Evolutionary conservation across 64 coral and sea anemone genomes (phyloP).

Genomic region (Pachyseris speciosa): DNA sequence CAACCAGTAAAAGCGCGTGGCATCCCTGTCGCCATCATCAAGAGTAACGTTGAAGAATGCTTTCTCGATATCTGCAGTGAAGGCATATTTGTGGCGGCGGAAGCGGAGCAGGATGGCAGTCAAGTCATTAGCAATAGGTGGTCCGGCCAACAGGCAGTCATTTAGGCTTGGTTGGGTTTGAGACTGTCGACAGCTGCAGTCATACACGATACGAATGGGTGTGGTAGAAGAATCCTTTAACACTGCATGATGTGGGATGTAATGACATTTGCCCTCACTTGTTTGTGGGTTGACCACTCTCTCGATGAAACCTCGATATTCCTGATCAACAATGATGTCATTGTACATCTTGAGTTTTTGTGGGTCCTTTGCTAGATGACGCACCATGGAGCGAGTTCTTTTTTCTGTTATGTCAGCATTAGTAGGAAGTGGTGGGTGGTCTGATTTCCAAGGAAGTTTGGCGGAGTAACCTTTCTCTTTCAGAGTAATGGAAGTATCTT

Average conservation of each 20-base stretch:
- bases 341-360: no score
- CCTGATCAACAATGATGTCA: constrained; percentile 61
- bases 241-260: constrained; percentile 67
- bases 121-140: no score
- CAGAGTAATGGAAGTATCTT: no score
- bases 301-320: constrained; percentile 47
- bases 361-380: constrained; percentile 6
- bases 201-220: constrained; percentile 35
- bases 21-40: constrained; percentile 6
- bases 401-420: no score
- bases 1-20: constrained; percentile 50
- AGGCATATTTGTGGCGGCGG: not conserved
- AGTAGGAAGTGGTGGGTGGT: constrained; percentile 35
- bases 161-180: constrained; percentile 38
- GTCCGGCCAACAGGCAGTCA: constrained; percentile 27
- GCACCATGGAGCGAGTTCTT: constrained; percentile 38
- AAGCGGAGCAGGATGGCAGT: constrained; percentile 36
- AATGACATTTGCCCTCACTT: not conserved
- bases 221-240: constrained; percentile 35
- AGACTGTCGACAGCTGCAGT: constrained; percentile 34
- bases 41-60: constrained; percentile 29
- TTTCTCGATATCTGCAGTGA: constrained; percentile 38
- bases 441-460: constrained; percentile 39
- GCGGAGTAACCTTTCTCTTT: constrained; percentile 36
- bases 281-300: not conserved